These are phyloP conservation scores for Catharus ustulatus DNA, from an alignment of 2,797 vertebrate species.

Conservation along the genomic window DNA sequence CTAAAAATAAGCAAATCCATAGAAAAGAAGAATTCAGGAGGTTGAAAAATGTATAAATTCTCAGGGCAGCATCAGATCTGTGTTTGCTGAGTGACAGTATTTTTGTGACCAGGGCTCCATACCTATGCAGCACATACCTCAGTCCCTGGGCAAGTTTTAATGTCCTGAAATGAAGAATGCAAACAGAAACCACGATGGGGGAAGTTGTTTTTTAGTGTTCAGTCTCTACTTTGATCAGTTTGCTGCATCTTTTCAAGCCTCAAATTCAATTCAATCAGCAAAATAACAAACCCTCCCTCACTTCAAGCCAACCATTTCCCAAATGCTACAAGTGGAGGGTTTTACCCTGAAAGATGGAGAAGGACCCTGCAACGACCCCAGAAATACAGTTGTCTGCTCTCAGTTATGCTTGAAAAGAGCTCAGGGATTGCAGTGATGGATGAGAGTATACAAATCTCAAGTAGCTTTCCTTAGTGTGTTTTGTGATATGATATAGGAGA, in stretches of 20 bases:
- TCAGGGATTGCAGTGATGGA: neutral
- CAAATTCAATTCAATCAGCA: neutral
- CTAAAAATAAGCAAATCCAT: neutral
- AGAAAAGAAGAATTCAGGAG: neutral
- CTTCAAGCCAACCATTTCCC: neutral
- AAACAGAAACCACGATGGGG: neutral
- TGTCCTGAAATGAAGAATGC: neutral
- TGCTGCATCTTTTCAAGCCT: neutral
- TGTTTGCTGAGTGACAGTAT: neutral
- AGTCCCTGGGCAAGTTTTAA: neutral
- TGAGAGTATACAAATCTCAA: conserved; percentile 30
- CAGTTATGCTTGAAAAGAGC: neutral
- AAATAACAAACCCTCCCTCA: neutral
- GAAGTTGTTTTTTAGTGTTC: neutral
- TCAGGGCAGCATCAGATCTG: neutral
- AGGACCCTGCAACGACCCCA: neutral
- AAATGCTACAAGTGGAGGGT: neutral
- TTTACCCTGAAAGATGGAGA: neutral
- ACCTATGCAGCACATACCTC: rapidly evolving
- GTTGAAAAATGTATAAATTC: neutral
- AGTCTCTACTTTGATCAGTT: neutral
- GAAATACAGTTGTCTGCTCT: neutral
- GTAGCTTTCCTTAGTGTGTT: conserved; percentile 46
- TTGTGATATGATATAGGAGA: conserved; percentile 47
- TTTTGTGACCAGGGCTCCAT: neutral